Percentiles rank a stretch among this genome's conserved stretches.
Conservation (phyloP, 35 echinoderm and acorn worm genomes). For the Apostichopus parvimensis region DNA sequence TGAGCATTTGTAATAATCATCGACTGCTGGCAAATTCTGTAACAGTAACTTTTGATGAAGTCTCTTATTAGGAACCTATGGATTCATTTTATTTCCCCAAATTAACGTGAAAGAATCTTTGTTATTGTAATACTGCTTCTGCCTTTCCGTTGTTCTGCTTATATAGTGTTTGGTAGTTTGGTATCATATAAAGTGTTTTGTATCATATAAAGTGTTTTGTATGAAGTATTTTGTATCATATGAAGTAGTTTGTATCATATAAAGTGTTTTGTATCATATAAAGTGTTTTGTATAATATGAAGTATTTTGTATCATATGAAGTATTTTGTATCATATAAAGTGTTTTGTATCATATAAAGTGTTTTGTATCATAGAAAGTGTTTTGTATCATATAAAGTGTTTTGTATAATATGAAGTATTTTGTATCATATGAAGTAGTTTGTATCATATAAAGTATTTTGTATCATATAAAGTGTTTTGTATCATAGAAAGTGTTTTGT, state of each 20-base stretch:
- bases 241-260: not conserved
- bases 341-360: not conserved
- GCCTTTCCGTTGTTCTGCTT: no score
- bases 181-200: not conserved
- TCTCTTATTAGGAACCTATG: no score
- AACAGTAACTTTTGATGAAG: no score
- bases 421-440: not conserved
- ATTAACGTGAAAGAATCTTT: no score
- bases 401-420: no score
- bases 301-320: no score
- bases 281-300: not conserved
- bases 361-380: not conserved
- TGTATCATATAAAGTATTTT: not conserved
- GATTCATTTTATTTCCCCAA: no score
- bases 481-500: not conserved
- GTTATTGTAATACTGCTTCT: no score
- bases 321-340: not conserved
- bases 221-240: not conserved
- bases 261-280: no score
- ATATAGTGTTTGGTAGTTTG: not conserved
- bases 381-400: not conserved
- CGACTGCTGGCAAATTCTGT: no score
- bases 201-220: not conserved
- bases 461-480: not conserved
- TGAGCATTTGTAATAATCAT: no score